Conservation (phyloP, 2,797 vertebrate species). For the Trematomus bernacchii region DNA sequence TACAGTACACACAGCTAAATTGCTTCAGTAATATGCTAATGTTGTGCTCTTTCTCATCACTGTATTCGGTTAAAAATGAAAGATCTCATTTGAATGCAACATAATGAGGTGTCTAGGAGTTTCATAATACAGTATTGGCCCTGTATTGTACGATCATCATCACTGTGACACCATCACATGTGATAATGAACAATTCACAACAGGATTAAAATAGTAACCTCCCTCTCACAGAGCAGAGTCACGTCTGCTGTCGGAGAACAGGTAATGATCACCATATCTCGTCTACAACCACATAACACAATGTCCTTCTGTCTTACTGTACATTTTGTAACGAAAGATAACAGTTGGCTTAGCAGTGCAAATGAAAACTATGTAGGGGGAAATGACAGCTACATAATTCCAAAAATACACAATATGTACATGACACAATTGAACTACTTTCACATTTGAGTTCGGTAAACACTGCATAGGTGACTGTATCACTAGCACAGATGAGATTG, state of each 20-base stretch:
- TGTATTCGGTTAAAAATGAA: slow-evolving; percentile 29
- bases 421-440: slow-evolving; percentile 74
- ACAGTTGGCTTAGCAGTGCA: slow-evolving; percentile 63
- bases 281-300: slow-evolving; percentile 29
- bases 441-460: slow-evolving; percentile 81
- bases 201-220: slow-evolving; percentile 65
- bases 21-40: slow-evolving; percentile 27
- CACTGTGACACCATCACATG: slow-evolving; percentile 55
- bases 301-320: slow-evolving; percentile 42
- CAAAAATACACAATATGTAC: slow-evolving; percentile 76
- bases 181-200: slow-evolving; percentile 64
- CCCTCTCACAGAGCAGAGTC: slow-evolving; percentile 32
- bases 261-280: slow-evolving; percentile 45
- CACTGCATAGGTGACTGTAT: slow-evolving; percentile 83
- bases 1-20: slow-evolving; percentile 30
- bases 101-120: slow-evolving; percentile 38
- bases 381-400: slow-evolving; percentile 64
- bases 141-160: slow-evolving; percentile 52
- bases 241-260: slow-evolving; percentile 33
- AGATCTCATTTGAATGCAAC: slow-evolving; percentile 38
- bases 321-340: slow-evolving; percentile 49
- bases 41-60: slow-evolving; percentile 57
- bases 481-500: slow-evolving; percentile 76
- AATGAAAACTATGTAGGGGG: slow-evolving; percentile 58
- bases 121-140: slow-evolving; percentile 46